Evolutionary conservation across 2,888 invertebrate species (phyloP), one percentile per base, ranked within the genome.

Genomic region (Pandemis corylana): DNA sequence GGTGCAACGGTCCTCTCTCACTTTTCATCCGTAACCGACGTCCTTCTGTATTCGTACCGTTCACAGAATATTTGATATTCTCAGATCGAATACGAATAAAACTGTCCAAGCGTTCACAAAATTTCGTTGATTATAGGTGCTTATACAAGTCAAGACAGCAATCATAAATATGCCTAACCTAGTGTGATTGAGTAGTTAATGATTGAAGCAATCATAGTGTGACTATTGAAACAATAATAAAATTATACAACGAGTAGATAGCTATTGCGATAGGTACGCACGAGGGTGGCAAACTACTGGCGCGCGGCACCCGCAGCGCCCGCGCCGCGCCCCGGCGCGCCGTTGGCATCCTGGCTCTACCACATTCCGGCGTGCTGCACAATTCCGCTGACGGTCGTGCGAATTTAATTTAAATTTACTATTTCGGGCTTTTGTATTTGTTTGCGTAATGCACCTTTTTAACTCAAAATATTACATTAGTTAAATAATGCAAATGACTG

Each of bases 221-320:
- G 85, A 87, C 83, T 85, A 84, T 84, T 84, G 81, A 84, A 82
- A 75, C 84, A 87, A 83, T 84, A 82, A 85, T 78, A 81, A 78
- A 81, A 84, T 82, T 86, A 85, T 88, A 90, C 91, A 92, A 92
- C 92, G 91, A 92, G 84, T 82, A 81, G 73, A 77, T 81, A 83
- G 76, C 74, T 82, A 82, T 70, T 62, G 66, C 66, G 53, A 51
- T 62, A 49, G 20, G 59, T n/a, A 68, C 41, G 49, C 65, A 41
- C 9, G 20, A 36, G 28, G 28, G 4, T 2, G 4, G 28, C 28
- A 36, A 36, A 4, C 28, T 36, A 4, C 28, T 36, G 63, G 44
- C 51, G 15, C 51, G 63, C 46, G 59, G 69, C 42, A 61, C 15
- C 28, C 61, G 42, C 36, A n/a, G 6, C 13, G 28, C 49, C 10